Conservation (phyloP, 2,113 vertebrate genomes). For the Alouatta palliata region DNA sequence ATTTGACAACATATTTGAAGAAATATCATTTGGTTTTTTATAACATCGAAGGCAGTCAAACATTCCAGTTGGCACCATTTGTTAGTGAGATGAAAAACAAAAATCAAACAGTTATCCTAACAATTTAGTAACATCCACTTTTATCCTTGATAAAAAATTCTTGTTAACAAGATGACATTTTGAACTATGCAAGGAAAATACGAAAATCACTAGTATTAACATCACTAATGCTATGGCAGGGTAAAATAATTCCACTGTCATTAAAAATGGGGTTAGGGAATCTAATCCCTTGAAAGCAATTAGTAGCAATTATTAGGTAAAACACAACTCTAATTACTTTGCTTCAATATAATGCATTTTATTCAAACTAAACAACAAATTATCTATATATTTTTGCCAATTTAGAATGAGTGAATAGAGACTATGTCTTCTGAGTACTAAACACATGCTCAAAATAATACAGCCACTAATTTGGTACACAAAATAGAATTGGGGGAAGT, state of each 20-base stretch:
- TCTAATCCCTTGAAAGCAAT: conserved; percentile 65
- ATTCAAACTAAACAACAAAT: conserved; percentile 36
- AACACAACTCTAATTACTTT: conserved; percentile 66
- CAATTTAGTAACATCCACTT: conserved; percentile 19
- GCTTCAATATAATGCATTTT: conserved; percentile 34
- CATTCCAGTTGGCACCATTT: conserved; percentile 47
- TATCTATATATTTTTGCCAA: background rate
- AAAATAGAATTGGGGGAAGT: conserved; percentile 10
- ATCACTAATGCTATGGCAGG: conserved; percentile 31
- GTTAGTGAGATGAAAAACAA: conserved; percentile 37
- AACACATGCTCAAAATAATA: background rate
- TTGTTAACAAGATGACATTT: conserved; percentile 58
- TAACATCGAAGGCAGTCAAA: background rate
- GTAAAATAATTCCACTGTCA: conserved; percentile 38
- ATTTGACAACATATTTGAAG: background rate
- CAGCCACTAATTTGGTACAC: background rate
- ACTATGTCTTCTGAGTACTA: background rate
- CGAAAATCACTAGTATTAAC: conserved; percentile 56
- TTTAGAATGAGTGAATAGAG: conserved; percentile 7
- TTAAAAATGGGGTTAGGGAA: conserved; percentile 43
- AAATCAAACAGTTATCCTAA: background rate
- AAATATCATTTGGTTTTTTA: conserved; percentile 6
- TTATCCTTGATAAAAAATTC: conserved; percentile 58
- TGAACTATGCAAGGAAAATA: conserved; percentile 60
- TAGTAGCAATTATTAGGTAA: conserved; percentile 58